Percentiles rank a stretch among this genome's conserved stretches.
Conservation (phyloP, 2,113 vertebrate species). For the Macaca mulatta region DNA sequence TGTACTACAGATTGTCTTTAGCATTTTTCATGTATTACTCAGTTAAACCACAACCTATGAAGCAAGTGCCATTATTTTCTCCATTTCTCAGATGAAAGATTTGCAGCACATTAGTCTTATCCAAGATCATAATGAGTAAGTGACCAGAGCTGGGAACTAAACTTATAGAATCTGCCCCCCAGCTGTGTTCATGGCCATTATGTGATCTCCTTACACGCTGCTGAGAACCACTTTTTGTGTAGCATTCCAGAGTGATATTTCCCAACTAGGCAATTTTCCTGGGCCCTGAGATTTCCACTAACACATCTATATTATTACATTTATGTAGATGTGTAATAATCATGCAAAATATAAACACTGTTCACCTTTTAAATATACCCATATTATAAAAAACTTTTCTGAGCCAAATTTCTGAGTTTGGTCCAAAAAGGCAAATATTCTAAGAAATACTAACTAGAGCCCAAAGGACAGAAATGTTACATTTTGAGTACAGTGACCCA, state of each 20-base stretch:
- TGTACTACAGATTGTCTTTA: neutral
- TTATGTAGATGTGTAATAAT: constrained; percentile 75
- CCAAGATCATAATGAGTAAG: neutral
- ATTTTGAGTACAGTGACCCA: constrained; percentile 29
- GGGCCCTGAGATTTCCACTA: constrained; percentile 70
- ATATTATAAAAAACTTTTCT: constrained; percentile 73
- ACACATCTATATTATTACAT: constrained; percentile 75
- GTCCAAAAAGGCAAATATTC: constrained; percentile 49
- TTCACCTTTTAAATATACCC: constrained; percentile 72
- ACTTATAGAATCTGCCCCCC: neutral
- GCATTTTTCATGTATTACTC: neutral
- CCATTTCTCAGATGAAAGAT: neutral
- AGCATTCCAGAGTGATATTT: constrained; percentile 71
- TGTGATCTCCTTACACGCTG: neutral
- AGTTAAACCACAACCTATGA: neutral
- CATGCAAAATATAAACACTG: constrained; percentile 69
- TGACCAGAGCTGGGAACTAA: neutral
- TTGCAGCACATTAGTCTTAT: neutral
- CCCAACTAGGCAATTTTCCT: constrained; percentile 67
- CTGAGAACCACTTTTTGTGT: constrained; percentile 46
- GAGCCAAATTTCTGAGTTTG: constrained; percentile 65
- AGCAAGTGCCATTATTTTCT: neutral
- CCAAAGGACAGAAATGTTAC: neutral
- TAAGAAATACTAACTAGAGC: neutral
- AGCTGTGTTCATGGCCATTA: neutral